A percentile compares a stretch with the other conserved stretches of the same genome.
phyloP scores from a whole-genome alignment of 2,797 vertebrate genomes.

The Trichosurus vulpecula region DNA sequence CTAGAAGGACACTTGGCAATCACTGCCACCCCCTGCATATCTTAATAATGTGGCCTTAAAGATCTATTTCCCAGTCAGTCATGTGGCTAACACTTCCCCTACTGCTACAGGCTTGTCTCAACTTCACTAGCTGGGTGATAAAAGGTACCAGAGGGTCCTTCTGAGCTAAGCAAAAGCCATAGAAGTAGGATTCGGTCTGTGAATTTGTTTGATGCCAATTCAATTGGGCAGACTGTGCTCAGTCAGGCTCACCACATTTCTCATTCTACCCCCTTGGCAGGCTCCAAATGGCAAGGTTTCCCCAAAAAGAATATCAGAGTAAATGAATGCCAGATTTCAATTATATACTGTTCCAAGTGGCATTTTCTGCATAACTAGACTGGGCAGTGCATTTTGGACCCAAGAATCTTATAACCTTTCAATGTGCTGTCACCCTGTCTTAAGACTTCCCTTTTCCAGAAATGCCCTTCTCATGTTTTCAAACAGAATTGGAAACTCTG shows the following conservation, averaged over 20 bases:
- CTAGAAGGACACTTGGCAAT: neutral
- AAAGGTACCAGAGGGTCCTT: neutral
- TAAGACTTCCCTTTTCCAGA: neutral
- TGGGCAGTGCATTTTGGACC: neutral
- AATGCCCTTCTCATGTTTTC: neutral
- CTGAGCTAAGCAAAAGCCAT: neutral
- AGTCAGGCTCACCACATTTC: neutral
- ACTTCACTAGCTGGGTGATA: neutral
- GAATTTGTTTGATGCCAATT: neutral
- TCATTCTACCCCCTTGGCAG: neutral
- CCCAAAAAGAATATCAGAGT: neutral
- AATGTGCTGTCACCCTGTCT: neutral
- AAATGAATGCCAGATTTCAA: neutral
- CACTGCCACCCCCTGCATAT: neutral
- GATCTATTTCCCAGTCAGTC: neutral
- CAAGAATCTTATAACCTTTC: neutral
- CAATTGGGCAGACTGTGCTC: neutral
- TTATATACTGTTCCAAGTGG: neutral
- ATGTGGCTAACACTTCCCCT: neutral
- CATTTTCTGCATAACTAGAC: neutral
- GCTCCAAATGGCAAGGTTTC: neutral
- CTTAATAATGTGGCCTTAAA: neutral
- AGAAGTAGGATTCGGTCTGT: neutral
- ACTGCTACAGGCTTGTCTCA: neutral
- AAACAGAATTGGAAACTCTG: neutral